A percentile compares a stretch with the other conserved stretches of the same genome.
phyloP scores from a whole-genome alignment of 2,797 vertebrate species.

The Threskiornis aethiopicus region DNA sequence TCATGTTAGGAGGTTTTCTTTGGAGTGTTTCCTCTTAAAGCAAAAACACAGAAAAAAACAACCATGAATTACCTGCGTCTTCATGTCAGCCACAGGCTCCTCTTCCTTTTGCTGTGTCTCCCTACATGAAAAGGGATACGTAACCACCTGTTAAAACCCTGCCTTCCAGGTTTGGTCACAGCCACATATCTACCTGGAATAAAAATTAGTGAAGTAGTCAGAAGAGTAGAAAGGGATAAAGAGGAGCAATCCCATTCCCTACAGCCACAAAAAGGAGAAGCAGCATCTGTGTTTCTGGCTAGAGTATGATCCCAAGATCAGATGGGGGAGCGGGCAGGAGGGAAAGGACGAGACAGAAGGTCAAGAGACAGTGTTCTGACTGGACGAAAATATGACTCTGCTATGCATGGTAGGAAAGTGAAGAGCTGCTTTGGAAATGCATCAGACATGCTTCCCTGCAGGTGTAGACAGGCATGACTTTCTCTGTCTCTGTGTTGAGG shows the following conservation, averaged over 20 bases:
- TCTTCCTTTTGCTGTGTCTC: neutral
- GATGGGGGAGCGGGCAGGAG: neutral
- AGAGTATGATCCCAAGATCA: neutral
- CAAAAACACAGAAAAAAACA: neutral
- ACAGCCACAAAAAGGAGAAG: neutral
- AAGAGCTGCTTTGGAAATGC: neutral
- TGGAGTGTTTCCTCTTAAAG: neutral
- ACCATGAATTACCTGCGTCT: neutral
- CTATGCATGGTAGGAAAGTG: neutral
- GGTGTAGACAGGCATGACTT: neutral
- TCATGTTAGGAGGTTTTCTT: neutral
- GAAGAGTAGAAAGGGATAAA: neutral
- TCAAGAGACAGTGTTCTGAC: neutral
- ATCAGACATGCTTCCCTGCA: neutral
- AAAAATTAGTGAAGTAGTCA: neutral
- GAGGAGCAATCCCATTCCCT: neutral
- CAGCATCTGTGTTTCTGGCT: neutral
- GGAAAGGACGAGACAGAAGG: neutral
- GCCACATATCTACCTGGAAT: neutral
- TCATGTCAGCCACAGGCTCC: neutral
- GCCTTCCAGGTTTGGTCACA: neutral
- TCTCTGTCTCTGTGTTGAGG: neutral
- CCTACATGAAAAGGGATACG: neutral
- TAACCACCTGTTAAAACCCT: neutral
- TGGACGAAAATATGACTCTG: too few relatives aligned